Conservation (phyloP, 1,140 invertebrate species). For the Lordiphosa collinella region DNA sequence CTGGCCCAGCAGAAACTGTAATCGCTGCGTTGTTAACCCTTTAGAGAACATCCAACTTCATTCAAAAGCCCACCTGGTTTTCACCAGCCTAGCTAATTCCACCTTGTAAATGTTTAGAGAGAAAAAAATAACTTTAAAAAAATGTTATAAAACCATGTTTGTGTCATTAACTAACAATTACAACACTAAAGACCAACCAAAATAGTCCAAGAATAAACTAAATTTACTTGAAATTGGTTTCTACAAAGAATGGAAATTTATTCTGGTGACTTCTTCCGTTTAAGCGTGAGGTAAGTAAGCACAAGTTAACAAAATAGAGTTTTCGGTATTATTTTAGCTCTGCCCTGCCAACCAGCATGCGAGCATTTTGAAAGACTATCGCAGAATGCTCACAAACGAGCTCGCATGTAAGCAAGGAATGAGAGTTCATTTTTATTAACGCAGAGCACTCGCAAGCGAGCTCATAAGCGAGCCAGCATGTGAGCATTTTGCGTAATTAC, state of each 20-base stretch:
- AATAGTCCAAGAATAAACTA: constrained; percentile 15
- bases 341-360: too few relatives aligned
- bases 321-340: neutral
- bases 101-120: constrained; percentile 37
- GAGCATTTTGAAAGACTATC: too few relatives aligned
- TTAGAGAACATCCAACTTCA: neutral
- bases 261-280: too few relatives aligned
- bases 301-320: too few relatives aligned
- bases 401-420: too few relatives aligned
- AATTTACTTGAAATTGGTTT: constrained; percentile 7
- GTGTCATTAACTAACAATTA: constrained; percentile 16
- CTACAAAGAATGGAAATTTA: too few relatives aligned
- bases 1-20: constrained; percentile 66
- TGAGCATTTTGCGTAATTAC: too few relatives aligned
- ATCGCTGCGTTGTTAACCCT: constrained; percentile 19
- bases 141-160: constrained; percentile 19
- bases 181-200: constrained; percentile 31
- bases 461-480: too few relatives aligned
- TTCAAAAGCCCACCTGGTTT: neutral
- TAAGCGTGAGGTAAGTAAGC: too few relatives aligned
- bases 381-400: too few relatives aligned
- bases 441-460: too few relatives aligned
- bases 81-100: neutral
- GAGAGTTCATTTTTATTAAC: too few relatives aligned
- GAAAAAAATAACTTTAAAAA: constrained; percentile 10